Evolutionary conservation across 1,140 invertebrate genomes (phyloP), one percentile per base, ranked within the genome.

Genomic region (Neocloeon triangulifer): DNA sequence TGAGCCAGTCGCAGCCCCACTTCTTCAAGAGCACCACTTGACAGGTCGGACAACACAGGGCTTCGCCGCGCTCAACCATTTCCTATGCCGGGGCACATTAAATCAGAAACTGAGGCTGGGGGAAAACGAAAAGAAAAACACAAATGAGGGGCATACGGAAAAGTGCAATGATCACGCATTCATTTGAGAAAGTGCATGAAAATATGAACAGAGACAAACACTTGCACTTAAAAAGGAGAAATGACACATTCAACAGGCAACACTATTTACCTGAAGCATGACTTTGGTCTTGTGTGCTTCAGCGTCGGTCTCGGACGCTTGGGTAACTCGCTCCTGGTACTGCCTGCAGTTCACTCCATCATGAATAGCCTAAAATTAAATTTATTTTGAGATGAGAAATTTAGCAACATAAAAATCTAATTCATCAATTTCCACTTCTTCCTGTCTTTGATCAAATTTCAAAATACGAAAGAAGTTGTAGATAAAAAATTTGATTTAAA

Each of bases 1-100:
- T 65, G 18, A 94, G 56, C 85, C 85, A 91, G 53, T 92, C 85
- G 60, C 88, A 94, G 15, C 88, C 86, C 71, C 78, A 85, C 58
- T 88, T 88, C 48, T 92, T 89, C 57, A 81, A 77, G 1, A 91
- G 55, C 9, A 92, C 66, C 13, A 85, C 69, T 39, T 66, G 57
- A 51, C 82, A 91, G 30, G 72, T 70, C 2, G 82, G 81, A 58
- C 82, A 91, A 12, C 64, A 59, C 49, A 92, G 65, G 2, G 85
- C 86, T 55, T 89, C 78, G 1, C 85, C 84, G 27, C 68, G 59
- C 19, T 65, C 59, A 20, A 91, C 67, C 66, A 94, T 73, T 41
- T 78, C 71, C 62, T 69, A 27, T 4, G n/a, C n/a, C n/a, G n/a
- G n/a, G n/a, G n/a, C n/a, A n/a, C n/a, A n/a, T n/a, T n/a, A n/a